Evolutionary conservation across 2,113 vertebrate genomes (phyloP).

Genomic region (Muscicapa adusta): DNA sequence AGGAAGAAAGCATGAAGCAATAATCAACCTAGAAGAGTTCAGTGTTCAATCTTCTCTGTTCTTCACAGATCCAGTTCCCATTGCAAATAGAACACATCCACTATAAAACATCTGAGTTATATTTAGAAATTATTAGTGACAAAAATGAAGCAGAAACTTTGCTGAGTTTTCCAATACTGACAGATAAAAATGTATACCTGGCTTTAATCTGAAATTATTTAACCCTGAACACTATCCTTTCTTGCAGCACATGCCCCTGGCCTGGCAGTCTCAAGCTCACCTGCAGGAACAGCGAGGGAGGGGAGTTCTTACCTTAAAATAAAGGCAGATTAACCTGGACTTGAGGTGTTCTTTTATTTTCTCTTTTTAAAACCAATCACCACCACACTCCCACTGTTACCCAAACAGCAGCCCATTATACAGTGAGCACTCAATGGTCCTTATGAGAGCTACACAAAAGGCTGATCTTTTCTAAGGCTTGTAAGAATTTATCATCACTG

Average conservation of each 20-base stretch:
- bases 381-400: neutral
- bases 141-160: neutral
- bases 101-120: neutral
- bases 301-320: neutral
- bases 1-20: neutral
- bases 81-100: neutral
- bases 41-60: neutral
- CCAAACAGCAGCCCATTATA: slow-evolving; percentile 10
- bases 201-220: neutral
- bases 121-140: neutral
- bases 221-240: neutral
- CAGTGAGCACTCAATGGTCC: neutral
- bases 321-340: neutral
- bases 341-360: neutral
- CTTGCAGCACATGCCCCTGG: neutral
- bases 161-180: neutral
- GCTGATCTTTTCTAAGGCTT: slow-evolving; percentile 40
- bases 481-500: slow-evolving; percentile 59
- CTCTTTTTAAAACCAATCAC: neutral
- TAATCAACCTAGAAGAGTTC: neutral
- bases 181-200: neutral
- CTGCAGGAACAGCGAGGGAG: neutral
- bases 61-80: neutral
- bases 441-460: slow-evolving; percentile 24
- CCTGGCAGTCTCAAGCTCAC: neutral